Evolutionary conservation across 2,888 invertebrate genomes (phyloP), one percentile per base, ranked within the genome.

Genomic region (Dicranocentrus wangi): DNA sequence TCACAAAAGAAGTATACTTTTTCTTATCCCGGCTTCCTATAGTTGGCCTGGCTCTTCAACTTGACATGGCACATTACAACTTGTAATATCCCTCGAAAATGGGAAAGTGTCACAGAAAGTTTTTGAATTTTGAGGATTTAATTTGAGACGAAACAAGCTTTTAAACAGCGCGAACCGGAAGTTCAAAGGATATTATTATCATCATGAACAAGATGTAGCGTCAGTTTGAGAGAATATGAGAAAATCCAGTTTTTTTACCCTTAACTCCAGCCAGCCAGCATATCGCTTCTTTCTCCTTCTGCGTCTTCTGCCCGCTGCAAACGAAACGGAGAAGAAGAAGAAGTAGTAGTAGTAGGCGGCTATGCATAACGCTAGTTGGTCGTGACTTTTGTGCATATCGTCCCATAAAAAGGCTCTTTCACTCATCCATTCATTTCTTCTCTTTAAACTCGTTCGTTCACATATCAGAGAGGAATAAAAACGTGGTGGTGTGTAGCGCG

Each of bases 341-440:
- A 39, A 39, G n/a, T n/a, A n/a, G n/a, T n/a, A n/a, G n/a, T n/a
- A 32, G 10, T 7, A 47, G 47, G 13, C 47, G 47, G 5, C 10
- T 47, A 23, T 23, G 23, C 47, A 60, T 71, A 47, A 72, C 51
- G 39, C 42, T 72, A 72, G 70, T 39, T 77, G 53, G 61, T 61
- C 69, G 58, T 77, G 69, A 69, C 69, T 75, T 68, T 77, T 61
- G 77, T 61, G 68, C 69, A 68, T 66, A 68, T 76, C 76, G 61
- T 47, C 47, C 68, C 66, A 76, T 77, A 69, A 77, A 76, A 51
- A 69, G 23, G 27, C 19, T 32, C 60, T 32, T 68, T 58, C 27
- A 65, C 47, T 61, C 60, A 47, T 61, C 60, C 66, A 39, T 51
- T 63, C 51, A 51, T 51, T 61, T 23, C 27, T 15, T 55, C 43